Base-by-base conservation (phyloP, 2,113 vertebrate genomes). In the Aviceda subcristata region DNA sequence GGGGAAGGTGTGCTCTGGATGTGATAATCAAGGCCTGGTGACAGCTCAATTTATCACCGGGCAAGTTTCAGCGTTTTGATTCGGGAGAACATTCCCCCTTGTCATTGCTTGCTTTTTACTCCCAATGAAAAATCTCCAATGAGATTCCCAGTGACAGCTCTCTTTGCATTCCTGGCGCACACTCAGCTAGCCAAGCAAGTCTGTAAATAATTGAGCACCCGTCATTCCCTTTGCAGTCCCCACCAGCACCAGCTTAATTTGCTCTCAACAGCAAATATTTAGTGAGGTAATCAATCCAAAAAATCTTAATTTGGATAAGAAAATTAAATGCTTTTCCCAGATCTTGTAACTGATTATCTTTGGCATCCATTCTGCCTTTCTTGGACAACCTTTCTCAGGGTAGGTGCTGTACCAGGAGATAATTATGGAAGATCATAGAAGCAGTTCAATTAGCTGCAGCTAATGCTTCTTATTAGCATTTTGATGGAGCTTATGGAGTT, bases 381-480 rank as follows among this genome's bases (percentile, higher is more conserved):
- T 67, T 11, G 50, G 57, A 32, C 66, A 46, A 91, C 39, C 48
- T 67, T 62, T 85, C 59, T 76, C 67, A 7, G 69, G 55, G 60
- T 75, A 78, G 92, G 92, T 94, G 89, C 89, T 66, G 55, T 30
- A 89, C 32, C 60, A 30, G 76, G 80, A 94, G 91, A 45, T 96
- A 95, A 95, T 96, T 86, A 91, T 19, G 50, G 91, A 92, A 68
- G 79, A 91, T 89, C 89, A 55, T 9, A 90, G 96, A 90, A 88
- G 78, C 90, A 75, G 88, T 32, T 94, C 91, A 96, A 96, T 96
- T 97, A 95, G 55, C 84, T 96, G 83, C 94, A 89, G 89, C 73
- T 96, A 96, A 96, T 96, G 93, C 89, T 94, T n/a, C 94, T 74
- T 69, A 92, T 96, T 97, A 96, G 80, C 91, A 95, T 96, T 94